Percentiles rank a stretch among this genome's conserved stretches.
Conservation (phyloP, 2,888 invertebrate species). For the Ectemnius lituratus region DNA sequence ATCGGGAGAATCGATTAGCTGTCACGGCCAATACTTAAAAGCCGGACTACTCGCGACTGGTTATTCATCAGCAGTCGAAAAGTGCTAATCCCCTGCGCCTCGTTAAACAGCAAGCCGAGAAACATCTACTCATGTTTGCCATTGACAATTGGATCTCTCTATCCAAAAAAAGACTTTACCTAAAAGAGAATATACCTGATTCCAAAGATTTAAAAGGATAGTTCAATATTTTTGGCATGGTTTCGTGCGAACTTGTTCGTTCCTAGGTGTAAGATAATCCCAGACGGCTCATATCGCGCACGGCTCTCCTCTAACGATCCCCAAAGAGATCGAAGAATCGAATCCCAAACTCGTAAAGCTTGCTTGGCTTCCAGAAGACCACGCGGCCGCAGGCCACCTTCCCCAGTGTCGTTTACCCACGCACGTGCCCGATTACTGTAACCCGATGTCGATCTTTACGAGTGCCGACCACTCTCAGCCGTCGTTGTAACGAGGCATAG, state of each 20-base stretch:
- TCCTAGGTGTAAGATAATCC: slow-evolving; percentile 58
- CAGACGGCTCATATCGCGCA: slow-evolving; percentile 49
- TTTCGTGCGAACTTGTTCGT: slow-evolving; percentile 1
- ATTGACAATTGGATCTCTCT: not conserved
- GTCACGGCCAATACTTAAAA: slow-evolving; percentile 50
- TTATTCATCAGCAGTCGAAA: slow-evolving; percentile 29
- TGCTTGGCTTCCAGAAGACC: slow-evolving; percentile 39
- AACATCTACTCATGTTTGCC: not conserved
- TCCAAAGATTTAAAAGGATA: not conserved
- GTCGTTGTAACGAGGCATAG: too few species aligned
- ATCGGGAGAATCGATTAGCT: slow-evolving; percentile 43
- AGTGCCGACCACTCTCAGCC: not conserved
- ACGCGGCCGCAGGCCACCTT: slow-evolving; percentile 15
- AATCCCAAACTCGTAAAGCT: slow-evolving; percentile 55
- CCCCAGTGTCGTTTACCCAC: slow-evolving; percentile 17
- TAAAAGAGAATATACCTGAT: not conserved
- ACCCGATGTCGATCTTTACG: slow-evolving; percentile 6
- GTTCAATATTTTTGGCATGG: not conserved
- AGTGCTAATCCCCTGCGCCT: slow-evolving; percentile 18
- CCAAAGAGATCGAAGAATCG: slow-evolving; percentile 54
- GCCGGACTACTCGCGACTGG: slow-evolving; percentile 38
- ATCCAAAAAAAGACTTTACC: not conserved
- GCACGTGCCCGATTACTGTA: slow-evolving; percentile 7
- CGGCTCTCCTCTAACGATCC: slow-evolving; percentile 32
- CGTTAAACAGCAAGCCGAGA: slow-evolving; percentile 11